A percentile compares a stretch with the other conserved stretches of the same genome.
phyloP scores from a whole-genome alignment of 2,113 vertebrate species.

The Urocitellus parryii region DNA sequence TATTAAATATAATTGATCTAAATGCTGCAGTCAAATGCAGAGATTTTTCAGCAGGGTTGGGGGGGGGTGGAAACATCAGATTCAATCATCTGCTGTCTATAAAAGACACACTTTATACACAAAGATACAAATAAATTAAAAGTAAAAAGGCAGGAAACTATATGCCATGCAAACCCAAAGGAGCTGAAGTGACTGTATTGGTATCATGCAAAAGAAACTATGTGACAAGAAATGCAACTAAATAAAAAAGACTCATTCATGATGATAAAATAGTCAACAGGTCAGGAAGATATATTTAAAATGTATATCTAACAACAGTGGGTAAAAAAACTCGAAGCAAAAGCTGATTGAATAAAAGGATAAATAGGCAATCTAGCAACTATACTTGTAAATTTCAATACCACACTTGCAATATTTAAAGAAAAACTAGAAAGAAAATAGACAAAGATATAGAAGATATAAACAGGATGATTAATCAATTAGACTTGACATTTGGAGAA shows the following conservation, averaged over 20 bases:
- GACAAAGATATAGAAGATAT: background rate
- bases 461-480: background rate
- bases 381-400: background rate
- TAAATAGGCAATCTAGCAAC: background rate
- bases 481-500: conserved; percentile 13
- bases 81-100: background rate
- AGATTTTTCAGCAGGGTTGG: background rate
- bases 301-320: too few species aligned
- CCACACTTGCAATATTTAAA: background rate
- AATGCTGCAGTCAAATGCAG: background rate
- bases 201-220: background rate
- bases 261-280: background rate
- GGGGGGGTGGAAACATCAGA: background rate
- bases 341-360: too few species aligned
- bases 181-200: background rate
- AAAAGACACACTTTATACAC: background rate
- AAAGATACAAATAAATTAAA: background rate
- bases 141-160: background rate
- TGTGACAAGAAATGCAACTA: background rate
- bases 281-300: too few species aligned
- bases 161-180: background rate
- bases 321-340: too few species aligned
- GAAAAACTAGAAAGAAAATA: conserved; percentile 40
- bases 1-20: background rate
- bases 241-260: background rate